Percentiles rank a stretch among this genome's conserved stretches.
Conservation (phyloP, 2,888 invertebrate species). For the Oxystoma pomonae region DNA sequence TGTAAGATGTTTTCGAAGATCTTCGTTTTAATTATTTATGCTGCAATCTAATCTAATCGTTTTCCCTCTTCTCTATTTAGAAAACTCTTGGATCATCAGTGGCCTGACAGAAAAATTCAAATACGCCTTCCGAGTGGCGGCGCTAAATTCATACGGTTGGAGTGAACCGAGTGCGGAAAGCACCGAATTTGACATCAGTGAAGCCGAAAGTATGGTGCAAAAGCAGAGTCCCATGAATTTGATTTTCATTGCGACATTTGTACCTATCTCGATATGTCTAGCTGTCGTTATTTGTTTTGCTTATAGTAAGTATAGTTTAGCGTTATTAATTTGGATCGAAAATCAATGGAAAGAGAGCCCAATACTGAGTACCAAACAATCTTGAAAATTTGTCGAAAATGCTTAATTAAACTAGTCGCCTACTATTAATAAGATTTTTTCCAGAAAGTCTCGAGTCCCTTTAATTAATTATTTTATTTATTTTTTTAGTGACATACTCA, state of each 20-base stretch:
- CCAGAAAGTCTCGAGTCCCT: neutral
- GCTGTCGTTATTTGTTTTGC: conserved; percentile 49
- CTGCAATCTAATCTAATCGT: neutral
- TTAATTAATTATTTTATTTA: neutral
- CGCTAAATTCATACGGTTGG: conserved; percentile 78
- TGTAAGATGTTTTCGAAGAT: neutral
- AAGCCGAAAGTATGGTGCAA: conserved; percentile 48
- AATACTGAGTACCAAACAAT: no score
- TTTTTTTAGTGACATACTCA: conserved; percentile 29
- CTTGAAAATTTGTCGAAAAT: no score
- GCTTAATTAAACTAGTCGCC: neutral
- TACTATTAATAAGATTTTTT: neutral
- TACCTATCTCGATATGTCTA: conserved; percentile 52
- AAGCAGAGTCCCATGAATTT: conserved; percentile 51
- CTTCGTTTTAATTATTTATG: neutral
- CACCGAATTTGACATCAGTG: conserved; percentile 53
- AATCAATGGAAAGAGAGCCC: no score
- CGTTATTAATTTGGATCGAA: no score
- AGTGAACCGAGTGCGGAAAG: conserved; percentile 71
- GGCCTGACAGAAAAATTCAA: conserved; percentile 58
- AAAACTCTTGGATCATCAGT: conserved; percentile 77
- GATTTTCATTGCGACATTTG: conserved; percentile 60
- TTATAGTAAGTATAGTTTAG: conserved; percentile 50
- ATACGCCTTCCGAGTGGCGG: conserved; percentile 72
- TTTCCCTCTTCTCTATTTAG: no score